Percentiles rank a stretch among this genome's conserved stretches.
Conservation (phyloP, 2,797 vertebrate species). For the Sebastes taczanowskii region DNA sequence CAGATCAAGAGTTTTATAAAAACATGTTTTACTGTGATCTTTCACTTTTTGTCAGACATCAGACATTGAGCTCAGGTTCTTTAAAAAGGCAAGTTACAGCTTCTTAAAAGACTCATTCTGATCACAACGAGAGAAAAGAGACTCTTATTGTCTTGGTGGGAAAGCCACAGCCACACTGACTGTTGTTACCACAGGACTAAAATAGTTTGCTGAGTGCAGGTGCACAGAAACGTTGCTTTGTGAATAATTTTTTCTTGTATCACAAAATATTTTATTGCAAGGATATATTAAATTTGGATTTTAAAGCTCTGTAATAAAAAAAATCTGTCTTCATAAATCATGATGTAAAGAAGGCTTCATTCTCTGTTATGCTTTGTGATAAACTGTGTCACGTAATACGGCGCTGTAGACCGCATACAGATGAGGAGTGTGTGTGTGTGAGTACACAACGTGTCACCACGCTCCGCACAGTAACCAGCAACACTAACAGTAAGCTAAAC, state of each 20-base stretch:
- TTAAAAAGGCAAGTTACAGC: background rate
- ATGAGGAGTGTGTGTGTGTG: constrained; percentile 18
- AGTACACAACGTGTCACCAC: constrained; percentile 28
- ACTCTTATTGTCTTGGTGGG: background rate
- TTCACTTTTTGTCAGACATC: constrained; percentile 24
- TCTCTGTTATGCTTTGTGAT: constrained; percentile 3
- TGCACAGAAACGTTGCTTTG: constrained; percentile 3
- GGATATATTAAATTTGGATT: background rate
- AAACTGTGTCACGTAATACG: background rate
- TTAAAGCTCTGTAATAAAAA: background rate
- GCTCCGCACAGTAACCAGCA: constrained; percentile 7
- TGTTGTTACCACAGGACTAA: constrained; percentile 26
- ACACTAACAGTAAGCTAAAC: constrained; percentile 31
- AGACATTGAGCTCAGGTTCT: constrained; percentile 10
- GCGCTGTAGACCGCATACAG: background rate
- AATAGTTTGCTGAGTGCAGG: background rate
- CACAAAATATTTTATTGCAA: background rate
- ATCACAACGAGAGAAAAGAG: background rate
- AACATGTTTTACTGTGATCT: constrained; percentile 51
- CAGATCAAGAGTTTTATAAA: constrained; percentile 58
- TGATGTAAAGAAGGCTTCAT: background rate
- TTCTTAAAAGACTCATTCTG: background rate
- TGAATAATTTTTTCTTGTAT: background rate
- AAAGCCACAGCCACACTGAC: constrained; percentile 14
- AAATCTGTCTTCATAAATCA: background rate